Conservation (phyloP, 2,888 invertebrate species). For the Bruchidius siliquastri region DNA sequence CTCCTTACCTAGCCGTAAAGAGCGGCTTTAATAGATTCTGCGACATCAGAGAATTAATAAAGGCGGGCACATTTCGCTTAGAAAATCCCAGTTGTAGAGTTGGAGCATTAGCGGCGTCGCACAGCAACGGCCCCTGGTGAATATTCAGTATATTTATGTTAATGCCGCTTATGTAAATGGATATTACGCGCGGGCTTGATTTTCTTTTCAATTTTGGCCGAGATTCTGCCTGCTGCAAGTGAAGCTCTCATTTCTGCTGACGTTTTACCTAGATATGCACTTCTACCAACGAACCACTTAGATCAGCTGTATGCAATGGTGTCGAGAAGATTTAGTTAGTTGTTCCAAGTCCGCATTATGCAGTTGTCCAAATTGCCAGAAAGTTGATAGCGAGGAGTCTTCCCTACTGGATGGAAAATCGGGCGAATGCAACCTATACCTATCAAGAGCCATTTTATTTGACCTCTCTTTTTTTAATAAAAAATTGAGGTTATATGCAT, state of each 20-base stretch:
- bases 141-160: conserved; percentile 29
- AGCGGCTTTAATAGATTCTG: conserved; percentile 9
- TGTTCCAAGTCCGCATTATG: no score
- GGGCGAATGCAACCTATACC: no score
- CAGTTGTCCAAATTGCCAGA: no score
- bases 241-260: background rate
- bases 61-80: conserved; percentile 9
- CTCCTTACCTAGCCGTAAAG: background rate
- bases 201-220: conserved; percentile 23
- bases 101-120: conserved; percentile 14
- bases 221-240: background rate
- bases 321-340: no score
- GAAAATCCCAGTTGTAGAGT: conserved; percentile 16
- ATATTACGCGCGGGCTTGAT: conserved; percentile 25
- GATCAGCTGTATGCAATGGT: no score
- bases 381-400: no score
- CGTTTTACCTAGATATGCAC: background rate
- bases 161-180: conserved; percentile 28
- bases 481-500: no score
- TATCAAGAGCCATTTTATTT: no score
- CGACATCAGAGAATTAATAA: conserved; percentile 20
- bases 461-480: no score
- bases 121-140: conserved; percentile 21
- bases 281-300: background rate
- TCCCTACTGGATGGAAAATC: no score